These are phyloP conservation scores for Procambarus clarkii DNA, from an alignment of 1,140 invertebrate species.

Conservation along the genomic window DNA sequence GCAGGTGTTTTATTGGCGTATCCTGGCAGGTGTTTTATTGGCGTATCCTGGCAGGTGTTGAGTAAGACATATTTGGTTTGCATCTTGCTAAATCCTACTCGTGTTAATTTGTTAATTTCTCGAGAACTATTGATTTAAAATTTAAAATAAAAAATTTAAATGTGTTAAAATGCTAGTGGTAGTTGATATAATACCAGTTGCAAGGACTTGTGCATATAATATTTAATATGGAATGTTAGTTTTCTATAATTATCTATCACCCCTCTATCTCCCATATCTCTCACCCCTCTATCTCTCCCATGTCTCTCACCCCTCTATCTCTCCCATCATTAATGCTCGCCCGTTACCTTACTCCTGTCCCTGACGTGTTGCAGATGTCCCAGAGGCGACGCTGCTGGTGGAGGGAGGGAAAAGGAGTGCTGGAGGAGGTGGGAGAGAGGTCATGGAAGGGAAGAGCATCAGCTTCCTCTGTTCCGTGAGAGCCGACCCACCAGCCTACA, in stretches of 20 bases:
- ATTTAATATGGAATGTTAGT: no score
- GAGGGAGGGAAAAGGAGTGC: slow-evolving; percentile 15
- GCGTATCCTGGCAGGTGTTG: no score
- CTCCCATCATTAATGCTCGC: not conserved
- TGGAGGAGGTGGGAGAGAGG: slow-evolving; percentile 19
- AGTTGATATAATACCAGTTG: no score
- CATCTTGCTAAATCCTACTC: no score
- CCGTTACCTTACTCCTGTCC: not conserved
- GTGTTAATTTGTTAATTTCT: no score
- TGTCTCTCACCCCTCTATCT: not conserved
- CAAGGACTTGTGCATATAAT: no score
- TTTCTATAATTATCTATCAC: not conserved
- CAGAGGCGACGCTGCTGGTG: slow-evolving; percentile 25
- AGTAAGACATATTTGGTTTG: no score
- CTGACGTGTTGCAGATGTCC: slow-evolving; percentile 29
- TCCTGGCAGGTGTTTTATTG: no score
- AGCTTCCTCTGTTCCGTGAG: slow-evolving; percentile 44
- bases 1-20: no score
- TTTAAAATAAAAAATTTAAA: no score
- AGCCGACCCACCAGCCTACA: slow-evolving; percentile 40
- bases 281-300: not conserved
- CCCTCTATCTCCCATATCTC: not conserved
- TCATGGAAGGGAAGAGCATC: slow-evolving; percentile 26
- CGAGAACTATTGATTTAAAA: no score
- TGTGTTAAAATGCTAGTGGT: no score